phyloP scores from a whole-genome alignment of 2,888 invertebrate species.

The Muschampia staudingeri region DNA sequence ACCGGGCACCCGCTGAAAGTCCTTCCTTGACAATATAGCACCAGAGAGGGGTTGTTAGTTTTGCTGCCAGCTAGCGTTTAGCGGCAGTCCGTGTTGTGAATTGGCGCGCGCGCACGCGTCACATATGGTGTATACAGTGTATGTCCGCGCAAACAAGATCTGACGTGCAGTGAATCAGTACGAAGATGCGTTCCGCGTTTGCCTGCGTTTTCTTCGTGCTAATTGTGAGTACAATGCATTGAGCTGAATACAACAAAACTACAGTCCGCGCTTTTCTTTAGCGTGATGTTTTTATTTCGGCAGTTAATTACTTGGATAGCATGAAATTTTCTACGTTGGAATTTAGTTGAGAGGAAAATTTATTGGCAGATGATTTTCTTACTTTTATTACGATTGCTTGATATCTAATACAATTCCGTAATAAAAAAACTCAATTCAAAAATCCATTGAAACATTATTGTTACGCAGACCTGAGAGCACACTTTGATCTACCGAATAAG shows the following conservation, averaged over 20 bases:
- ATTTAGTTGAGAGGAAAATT: slow-evolving; percentile 5
- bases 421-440: no score
- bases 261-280: slow-evolving; percentile 11
- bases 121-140: slow-evolving; percentile 10
- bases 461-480: no score
- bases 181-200: slow-evolving; percentile 84
- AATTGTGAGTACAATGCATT: slow-evolving; percentile 79
- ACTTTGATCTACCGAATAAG: no score
- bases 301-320: slow-evolving; percentile 9
- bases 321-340: slow-evolving; percentile 13
- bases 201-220: slow-evolving; percentile 84
- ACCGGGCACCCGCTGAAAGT: neutral
- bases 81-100: slow-evolving; percentile 62
- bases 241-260: neutral
- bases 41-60: slow-evolving; percentile 51
- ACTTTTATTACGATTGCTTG: no score
- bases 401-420: no score
- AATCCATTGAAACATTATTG: no score
- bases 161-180: slow-evolving; percentile 77
- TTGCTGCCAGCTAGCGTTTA: slow-evolving; percentile 62
- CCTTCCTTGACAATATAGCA: neutral
- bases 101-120: slow-evolving; percentile 81
- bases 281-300: slow-evolving; percentile 35
- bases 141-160: slow-evolving; percentile 63
- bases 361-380: neutral